phyloP scores from a whole-genome alignment of 2,888 invertebrate genomes.

The Dastarcus helophoroides region DNA sequence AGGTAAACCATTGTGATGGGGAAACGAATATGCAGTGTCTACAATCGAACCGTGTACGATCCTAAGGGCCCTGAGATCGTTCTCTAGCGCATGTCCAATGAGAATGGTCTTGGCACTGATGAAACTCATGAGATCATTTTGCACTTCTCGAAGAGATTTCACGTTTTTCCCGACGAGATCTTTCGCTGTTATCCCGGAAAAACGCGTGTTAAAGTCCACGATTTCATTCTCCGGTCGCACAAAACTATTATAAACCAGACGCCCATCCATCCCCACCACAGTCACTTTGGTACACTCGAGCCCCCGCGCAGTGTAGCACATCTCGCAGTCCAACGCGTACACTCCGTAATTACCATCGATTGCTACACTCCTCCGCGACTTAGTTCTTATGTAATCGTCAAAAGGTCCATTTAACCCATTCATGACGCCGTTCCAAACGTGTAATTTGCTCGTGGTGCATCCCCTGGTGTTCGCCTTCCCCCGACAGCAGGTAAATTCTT shows the following conservation, averaged over 20 bases:
- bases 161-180: slow-evolving; percentile 45
- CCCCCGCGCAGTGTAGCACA: slow-evolving; percentile 85
- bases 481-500: slow-evolving; percentile 53
- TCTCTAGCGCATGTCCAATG: slow-evolving; percentile 91
- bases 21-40: slow-evolving; percentile 83
- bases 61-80: slow-evolving; percentile 79
- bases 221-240: slow-evolving; percentile 75
- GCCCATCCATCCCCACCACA: slow-evolving; percentile 62
- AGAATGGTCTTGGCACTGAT: slow-evolving; percentile 76
- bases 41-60: slow-evolving; percentile 74
- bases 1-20: slow-evolving; percentile 75
- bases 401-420: slow-evolving; percentile 65
- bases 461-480: slow-evolving; percentile 43
- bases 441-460: slow-evolving; percentile 52
- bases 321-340: slow-evolving; percentile 91
- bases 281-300: slow-evolving; percentile 82
- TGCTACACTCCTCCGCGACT: slow-evolving; percentile 23
- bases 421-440: slow-evolving; percentile 67
- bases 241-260: slow-evolving; percentile 68
- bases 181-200: slow-evolving; percentile 76
- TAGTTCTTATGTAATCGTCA: slow-evolving; percentile 21
- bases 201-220: slow-evolving; percentile 89
- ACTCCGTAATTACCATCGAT: slow-evolving; percentile 44
- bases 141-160: slow-evolving; percentile 67
- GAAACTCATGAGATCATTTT: slow-evolving; percentile 71